Evolutionary conservation across 2,797 vertebrate species (phyloP).

Genomic region (Smutsia temminckii): DNA sequence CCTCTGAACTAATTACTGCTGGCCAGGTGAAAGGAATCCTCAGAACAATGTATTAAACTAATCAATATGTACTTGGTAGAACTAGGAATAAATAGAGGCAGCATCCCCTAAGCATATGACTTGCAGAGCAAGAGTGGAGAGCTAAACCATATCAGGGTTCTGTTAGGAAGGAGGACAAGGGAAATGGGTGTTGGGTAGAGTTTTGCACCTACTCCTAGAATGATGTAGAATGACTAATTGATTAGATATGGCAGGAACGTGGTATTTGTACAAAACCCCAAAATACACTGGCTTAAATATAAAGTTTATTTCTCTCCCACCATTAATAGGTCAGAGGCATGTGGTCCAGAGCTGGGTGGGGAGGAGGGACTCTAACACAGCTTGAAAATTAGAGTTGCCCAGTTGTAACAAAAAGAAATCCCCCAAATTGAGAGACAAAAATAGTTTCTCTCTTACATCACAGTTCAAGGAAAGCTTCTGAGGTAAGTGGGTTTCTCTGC

Average conservation of each 20-base stretch:
- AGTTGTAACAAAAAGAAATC: not conserved
- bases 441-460: not conserved
- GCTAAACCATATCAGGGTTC: not conserved
- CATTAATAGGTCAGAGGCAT: not conserved
- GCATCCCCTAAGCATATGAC: not conserved
- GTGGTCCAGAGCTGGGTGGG: not conserved
- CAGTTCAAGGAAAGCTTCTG: not conserved
- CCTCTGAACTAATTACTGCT: slow-evolving; percentile 6
- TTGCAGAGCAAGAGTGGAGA: not conserved
- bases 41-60: not conserved
- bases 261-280: not conserved
- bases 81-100: not conserved
- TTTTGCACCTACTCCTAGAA: not conserved
- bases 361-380: too few species aligned
- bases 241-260: not conserved
- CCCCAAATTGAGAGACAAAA: not conserved
- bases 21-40: not conserved
- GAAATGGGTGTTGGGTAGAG: not conserved
- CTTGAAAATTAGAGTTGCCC: not conserved
- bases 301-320: not conserved
- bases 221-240: not conserved
- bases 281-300: not conserved
- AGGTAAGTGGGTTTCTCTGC: not conserved
- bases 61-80: not conserved
- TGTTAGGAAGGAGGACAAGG: not conserved